phyloP scores from a whole-genome alignment of 2,888 invertebrate genomes.

The Lithophane socia region DNA sequence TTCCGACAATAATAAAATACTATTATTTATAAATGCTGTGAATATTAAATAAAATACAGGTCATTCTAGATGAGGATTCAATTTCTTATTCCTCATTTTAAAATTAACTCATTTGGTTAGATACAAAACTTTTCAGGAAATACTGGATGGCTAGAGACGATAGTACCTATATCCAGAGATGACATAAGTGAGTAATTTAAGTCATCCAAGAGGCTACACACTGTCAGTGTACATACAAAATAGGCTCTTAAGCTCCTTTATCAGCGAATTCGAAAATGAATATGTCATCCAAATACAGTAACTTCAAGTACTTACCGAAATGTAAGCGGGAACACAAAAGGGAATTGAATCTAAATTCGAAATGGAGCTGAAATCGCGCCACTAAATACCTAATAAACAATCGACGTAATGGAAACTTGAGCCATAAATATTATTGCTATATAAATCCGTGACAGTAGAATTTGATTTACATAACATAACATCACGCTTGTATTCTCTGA shows the following conservation, averaged over 20 bases:
- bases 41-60: constrained; percentile 23
- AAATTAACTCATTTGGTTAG: constrained; percentile 20
- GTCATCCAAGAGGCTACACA: constrained; percentile 35
- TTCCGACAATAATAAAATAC: neutral
- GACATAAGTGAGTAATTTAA: constrained; percentile 56
- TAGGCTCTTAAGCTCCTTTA: constrained; percentile 47
- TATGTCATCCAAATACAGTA: constrained; percentile 49
- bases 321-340: constrained; percentile 49
- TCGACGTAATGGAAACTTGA: constrained; percentile 63
- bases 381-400: constrained; percentile 66
- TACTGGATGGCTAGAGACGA: constrained; percentile 28
- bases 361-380: constrained; percentile 49
- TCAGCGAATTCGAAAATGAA: constrained; percentile 43
- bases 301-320: constrained; percentile 35
- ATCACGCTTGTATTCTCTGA: no score
- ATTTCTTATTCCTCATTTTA: constrained; percentile 13
- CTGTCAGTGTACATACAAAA: constrained; percentile 23
- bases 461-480: constrained; percentile 63
- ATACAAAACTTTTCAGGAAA: constrained; percentile 32
- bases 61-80: constrained; percentile 24
- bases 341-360: constrained; percentile 49
- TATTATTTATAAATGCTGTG: constrained; percentile 6
- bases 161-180: constrained; percentile 25
- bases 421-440: constrained; percentile 65
- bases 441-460: constrained; percentile 63